phyloP scores from a whole-genome alignment of 2,113 vertebrate genomes.

The Ochotona curzoniae region DNA sequence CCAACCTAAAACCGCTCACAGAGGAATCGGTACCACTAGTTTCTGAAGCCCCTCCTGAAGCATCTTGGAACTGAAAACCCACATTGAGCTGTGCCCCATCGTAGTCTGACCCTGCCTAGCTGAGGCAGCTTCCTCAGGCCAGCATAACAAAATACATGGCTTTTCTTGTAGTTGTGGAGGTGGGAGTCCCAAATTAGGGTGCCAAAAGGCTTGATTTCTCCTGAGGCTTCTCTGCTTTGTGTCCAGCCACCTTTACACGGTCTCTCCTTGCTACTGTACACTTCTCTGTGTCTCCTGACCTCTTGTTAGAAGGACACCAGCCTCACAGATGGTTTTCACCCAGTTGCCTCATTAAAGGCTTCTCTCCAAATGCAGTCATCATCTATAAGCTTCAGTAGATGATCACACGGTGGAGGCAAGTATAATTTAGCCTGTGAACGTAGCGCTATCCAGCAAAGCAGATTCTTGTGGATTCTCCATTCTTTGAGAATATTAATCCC shows the following conservation, averaged over 20 bases:
- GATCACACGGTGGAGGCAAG: neutral
- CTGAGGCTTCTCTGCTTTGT: neutral
- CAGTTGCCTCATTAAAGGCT: neutral
- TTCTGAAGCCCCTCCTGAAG: neutral
- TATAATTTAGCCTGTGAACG: neutral
- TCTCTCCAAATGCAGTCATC: neutral
- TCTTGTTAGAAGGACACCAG: neutral
- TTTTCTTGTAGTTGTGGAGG: neutral
- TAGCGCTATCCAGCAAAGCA: neutral
- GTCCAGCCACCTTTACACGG: neutral
- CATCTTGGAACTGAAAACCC: neutral
- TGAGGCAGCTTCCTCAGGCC: neutral
- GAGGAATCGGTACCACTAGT: no score
- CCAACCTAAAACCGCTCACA: neutral
- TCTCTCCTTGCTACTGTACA: neutral
- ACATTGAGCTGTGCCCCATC: fast-evolving
- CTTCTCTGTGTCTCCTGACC: neutral
- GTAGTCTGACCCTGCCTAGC: neutral
- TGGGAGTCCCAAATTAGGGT: neutral
- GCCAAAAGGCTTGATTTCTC: neutral
- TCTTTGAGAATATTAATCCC: neutral
- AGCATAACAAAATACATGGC: neutral
- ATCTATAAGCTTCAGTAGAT: neutral
- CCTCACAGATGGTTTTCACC: neutral
- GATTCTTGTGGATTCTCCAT: neutral